Conservation (phyloP, 2,797 vertebrate species). For the Stomatorhinus walkeri region DNA sequence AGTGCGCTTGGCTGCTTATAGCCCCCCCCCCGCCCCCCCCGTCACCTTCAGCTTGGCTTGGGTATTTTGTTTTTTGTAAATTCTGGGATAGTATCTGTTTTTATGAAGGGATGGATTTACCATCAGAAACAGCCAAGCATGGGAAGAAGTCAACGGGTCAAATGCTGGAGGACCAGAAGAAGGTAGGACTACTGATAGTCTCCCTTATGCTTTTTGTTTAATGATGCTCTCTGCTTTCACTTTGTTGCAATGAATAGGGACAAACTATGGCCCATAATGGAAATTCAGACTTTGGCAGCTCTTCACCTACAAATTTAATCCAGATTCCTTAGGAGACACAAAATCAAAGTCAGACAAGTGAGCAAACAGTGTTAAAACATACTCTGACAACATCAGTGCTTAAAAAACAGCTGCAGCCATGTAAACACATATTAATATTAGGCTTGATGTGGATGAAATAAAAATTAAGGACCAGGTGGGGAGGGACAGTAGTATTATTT, state of each 20-base stretch:
- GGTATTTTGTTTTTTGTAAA: neutral
- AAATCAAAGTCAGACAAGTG: neutral
- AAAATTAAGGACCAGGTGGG: neutral
- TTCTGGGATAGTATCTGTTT: conserved; percentile 55
- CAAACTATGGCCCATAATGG: neutral
- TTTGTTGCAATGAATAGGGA: neutral
- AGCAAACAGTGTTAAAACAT: neutral
- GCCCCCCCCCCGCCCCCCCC: conserved; percentile 38
- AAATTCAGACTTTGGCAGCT: conserved; percentile 4
- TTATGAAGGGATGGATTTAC: conserved; percentile 85
- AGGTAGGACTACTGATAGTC: conserved; percentile 63
- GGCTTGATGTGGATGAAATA: neutral
- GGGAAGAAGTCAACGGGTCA: conserved; percentile 92
- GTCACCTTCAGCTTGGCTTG: neutral
- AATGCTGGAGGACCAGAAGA: conserved; percentile 97
- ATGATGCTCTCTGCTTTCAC: neutral
- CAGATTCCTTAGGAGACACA: neutral
- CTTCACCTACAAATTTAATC: neutral
- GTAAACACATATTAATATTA: neutral
- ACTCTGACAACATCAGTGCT: neutral
- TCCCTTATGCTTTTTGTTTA: neutral
- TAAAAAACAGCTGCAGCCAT: neutral
- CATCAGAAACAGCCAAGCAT: conserved; percentile 85
- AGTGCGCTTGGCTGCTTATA: conserved; percentile 44
- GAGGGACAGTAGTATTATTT: neutral